Base-by-base conservation (phyloP, 2,797 vertebrate genomes). In the Phrynocephalus guinanensis region DNA sequence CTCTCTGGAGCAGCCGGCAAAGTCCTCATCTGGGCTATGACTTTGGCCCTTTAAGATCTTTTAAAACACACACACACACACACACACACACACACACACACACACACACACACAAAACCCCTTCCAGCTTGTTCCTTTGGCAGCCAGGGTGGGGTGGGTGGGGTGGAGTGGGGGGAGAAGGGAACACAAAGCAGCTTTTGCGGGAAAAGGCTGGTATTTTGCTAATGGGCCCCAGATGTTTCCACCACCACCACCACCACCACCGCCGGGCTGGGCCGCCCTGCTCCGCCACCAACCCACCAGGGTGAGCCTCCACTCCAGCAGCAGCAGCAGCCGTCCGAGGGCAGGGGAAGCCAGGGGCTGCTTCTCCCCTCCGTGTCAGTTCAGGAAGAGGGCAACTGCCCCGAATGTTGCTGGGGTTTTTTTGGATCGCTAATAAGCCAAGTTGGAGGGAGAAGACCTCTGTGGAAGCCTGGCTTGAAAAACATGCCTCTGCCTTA, bases 201-300 rank as follows among this genome's bases (percentile, higher is more conserved):
- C 18, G 20, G 93, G 87, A 60, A 92, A 91, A 92, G 92, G 78
- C 90, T 93, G 92, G 93, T 94, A 95, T 94, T 93, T 94, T 89
- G 88, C 92, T 96, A 96, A 96, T 95, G 90, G 89, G 91, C 90
- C 94, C 95, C 95, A 95, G 95, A 95, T 95, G 95, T 94, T 92
- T 87, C 28, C 16, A n/a, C 88, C 86, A 2, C 66, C 0, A 0
- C 86, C 38, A 38, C 38, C 38, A 38, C 3, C 38, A 33, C 33
- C 33, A 33, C 33, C 33, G 33, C 33, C 1, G 38, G 91, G 89
- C 38, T 89, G 84, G 75, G n/a, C 52, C 67, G 88, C 90, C 86
- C 86, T 63, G 85, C 50, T 70, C 20, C 38, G 10, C 85, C 79
- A 28, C 83, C 7, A 38, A 38, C 38, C 48, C 30, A 88, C 18